These are phyloP conservation scores for Trochalopteron elliotii DNA, from an alignment of 2,113 vertebrate species.

Conservation along the genomic window DNA sequence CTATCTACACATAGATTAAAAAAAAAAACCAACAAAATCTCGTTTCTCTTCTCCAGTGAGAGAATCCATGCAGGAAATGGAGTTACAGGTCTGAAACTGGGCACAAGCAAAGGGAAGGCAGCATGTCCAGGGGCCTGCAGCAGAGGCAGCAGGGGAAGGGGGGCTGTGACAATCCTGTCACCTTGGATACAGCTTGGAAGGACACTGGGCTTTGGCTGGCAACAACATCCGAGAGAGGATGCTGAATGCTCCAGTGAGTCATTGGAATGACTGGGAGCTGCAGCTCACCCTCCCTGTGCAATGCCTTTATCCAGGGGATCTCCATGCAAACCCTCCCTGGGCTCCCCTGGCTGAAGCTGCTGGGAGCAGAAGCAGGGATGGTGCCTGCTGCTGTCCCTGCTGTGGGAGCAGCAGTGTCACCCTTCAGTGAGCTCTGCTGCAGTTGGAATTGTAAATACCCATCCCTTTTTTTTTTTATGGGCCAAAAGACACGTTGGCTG, in stretches of 20 bases:
- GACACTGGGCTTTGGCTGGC: conserved; percentile 62
- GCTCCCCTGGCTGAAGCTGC: not conserved
- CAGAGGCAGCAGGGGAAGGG: not conserved
- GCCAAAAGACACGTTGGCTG: not conserved
- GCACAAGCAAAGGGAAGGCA: not conserved
- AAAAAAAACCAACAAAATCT: not conserved
- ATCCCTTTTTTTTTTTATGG: not conserved
- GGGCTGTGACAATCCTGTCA: conserved; percentile 65
- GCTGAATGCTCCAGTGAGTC: conserved; percentile 36
- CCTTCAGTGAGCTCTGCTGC: not conserved
- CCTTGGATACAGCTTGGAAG: conserved; percentile 79
- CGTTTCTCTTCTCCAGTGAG: not conserved
- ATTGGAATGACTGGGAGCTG: not conserved
- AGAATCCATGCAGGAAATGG: conserved; percentile 1
- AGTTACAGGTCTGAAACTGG: not conserved
- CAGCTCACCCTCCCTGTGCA: not conserved
- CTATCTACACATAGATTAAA: not conserved
- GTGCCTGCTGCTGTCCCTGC: not conserved
- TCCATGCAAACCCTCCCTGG: not conserved
- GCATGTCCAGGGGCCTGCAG: not conserved
- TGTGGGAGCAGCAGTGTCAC: not conserved
- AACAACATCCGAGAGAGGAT: not conserved
- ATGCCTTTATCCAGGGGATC: not conserved
- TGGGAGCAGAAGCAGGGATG: not conserved
- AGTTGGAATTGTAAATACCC: not conserved